Evolutionary conservation across 2,888 invertebrate genomes (phyloP).

Genomic region (Eledona agricola): DNA sequence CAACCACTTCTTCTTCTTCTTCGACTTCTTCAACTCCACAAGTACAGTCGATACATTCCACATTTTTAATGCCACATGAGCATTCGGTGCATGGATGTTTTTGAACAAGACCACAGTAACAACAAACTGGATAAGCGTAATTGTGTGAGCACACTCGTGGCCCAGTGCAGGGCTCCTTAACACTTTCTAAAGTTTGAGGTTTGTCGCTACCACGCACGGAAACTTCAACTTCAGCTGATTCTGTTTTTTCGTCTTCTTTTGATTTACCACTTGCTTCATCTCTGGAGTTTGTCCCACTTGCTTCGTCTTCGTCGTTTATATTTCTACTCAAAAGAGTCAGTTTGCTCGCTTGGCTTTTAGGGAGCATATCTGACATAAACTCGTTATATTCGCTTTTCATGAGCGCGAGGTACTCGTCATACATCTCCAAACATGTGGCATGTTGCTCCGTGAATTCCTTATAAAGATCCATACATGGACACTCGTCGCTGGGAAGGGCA

Average conservation of each 20-base stretch:
- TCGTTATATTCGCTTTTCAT: conserved; percentile 43
- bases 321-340: not conserved
- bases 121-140: conserved; percentile 1
- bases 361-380: conserved; percentile 42
- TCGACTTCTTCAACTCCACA: conserved; percentile 20
- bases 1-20: conserved; percentile 14
- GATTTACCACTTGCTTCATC: too few relatives aligned
- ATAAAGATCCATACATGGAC: conserved; percentile 54
- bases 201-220: too few relatives aligned
- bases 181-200: too few relatives aligned
- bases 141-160: not conserved
- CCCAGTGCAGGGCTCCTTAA: not conserved
- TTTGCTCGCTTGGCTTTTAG: not conserved
- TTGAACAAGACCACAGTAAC: conserved; percentile 2
- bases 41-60: conserved; percentile 27
- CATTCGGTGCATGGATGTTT: conserved; percentile 6
- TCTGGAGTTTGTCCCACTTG: too few relatives aligned
- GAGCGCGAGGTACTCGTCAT: conserved; percentile 45
- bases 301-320: not conserved
- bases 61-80: conserved; percentile 10
- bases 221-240: not conserved
- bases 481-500: conserved; percentile 48
- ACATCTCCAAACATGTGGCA: conserved; percentile 48
- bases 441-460: conserved; percentile 51
- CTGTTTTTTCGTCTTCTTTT: too few relatives aligned